Evolutionary conservation across 2,797 vertebrate species (phyloP), one percentile per base, ranked within the genome.

Genomic region (Lophotriccus pileatus): DNA sequence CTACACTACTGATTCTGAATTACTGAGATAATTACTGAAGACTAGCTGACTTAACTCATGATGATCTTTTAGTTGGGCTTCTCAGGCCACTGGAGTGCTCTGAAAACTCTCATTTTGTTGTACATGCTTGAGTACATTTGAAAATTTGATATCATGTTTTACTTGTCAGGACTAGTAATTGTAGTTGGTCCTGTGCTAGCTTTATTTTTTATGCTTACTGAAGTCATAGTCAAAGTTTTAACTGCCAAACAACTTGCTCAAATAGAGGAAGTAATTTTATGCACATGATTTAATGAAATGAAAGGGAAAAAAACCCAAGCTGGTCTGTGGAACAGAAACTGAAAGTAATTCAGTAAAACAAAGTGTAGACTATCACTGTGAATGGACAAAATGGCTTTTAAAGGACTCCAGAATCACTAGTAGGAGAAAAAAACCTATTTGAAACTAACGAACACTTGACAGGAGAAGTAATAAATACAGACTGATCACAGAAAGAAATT

Each of bases 311-410:
- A 9, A 28, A 1, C 30, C 53, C 14, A 17, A 22, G 67, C 24
- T 58, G 10, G 4, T 64, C 52, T 39, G 12, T 34, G 70, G 36
- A 94, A 94, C 20, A 81, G 91, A 96, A 96, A 95, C 73, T 59
- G 94, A 95, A 96, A 94, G 76, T 88, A 91, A 70, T 70, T 74
- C 49, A 23, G 32, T 92, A 47, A 74, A 93, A 72, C 20, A 58
- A 49, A 70, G n/a, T 0, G 0, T 39, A 52, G 25, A 53, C 14
- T 55, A 36, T 84, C 18, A 18, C 37, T 79, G 59, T 25, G 56
- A 73, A 76, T n/a, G 9, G 41, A 60, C n/a, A 81, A 62, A 90
- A 66, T 10, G 59, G 84, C 44, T 84, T 72, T 89, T 77, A 46
- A 89, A 76, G 49, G 77, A 67, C 34, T 75, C 18, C 74, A 60